These are phyloP conservation scores for Belonocnema kinseyi DNA, from an alignment of 1,140 invertebrate genomes.

Conservation along the genomic window DNA sequence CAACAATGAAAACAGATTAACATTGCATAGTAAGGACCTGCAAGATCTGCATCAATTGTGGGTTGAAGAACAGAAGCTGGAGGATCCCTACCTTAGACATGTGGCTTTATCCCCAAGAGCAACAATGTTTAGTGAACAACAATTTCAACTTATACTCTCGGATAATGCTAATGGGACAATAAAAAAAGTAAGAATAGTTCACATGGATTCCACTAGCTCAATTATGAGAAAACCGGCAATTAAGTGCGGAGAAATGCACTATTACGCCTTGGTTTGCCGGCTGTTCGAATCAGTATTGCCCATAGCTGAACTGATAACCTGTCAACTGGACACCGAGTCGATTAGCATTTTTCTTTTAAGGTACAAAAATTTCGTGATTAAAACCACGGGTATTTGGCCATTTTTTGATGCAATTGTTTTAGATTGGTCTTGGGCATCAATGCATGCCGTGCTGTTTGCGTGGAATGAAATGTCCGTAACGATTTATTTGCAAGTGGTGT, in stretches of 20 bases:
- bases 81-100: not conserved
- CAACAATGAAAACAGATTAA: not conserved
- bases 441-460: not conserved
- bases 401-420: slow-evolving; percentile 5
- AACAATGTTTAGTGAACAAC: not conserved
- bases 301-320: not conserved
- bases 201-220: not conserved
- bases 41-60: not conserved
- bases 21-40: not conserved
- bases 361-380: slow-evolving; percentile 3
- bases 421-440: slow-evolving; percentile 30
- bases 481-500: not conserved
- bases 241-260: too few species aligned
- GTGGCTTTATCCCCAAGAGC: not conserved
- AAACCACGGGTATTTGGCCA: not conserved
- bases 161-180: not conserved
- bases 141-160: not conserved
- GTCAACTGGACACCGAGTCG: not conserved
- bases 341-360: not conserved
- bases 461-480: not conserved
- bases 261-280: not conserved
- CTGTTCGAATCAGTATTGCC: not conserved
- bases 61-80: not conserved
- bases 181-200: not conserved
- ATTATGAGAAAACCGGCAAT: too few species aligned